Evolutionary conservation across 2,797 vertebrate genomes (phyloP), one percentile per base, ranked within the genome.

Genomic region (Gymnoscopelus braueri): DNA sequence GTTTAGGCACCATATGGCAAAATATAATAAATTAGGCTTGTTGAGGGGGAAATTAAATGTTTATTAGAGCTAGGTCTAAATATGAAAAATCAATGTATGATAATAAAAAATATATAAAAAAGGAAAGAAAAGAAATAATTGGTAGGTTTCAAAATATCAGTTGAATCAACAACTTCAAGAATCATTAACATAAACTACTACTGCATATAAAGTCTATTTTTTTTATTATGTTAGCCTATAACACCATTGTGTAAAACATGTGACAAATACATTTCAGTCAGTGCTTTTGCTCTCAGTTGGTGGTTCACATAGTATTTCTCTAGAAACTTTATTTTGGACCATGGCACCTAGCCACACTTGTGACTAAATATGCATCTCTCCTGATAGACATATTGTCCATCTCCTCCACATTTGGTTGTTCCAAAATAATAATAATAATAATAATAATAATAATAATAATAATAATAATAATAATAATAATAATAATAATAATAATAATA

Each of bases 321-420:
- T 19, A 19, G n/a, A 19, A 19, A 19, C 24, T 68, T 73, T 19
- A 48, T 55, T 75, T 58, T 39, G 81, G 59, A 65, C 83, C 76
- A 60, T 68, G 24, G 0, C 48, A 52, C 68, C 69, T 59, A 58
- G 10, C 50, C 24, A 35, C 44, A 13, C 39, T 5, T 54, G 9
- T 49, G 57, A 78, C 60, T 51, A 73, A 74, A 72, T 44, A 9
- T 44, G 10, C 9, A 8, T 9, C 39, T 49, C 74, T 63, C 3
- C 55, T 35, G 75, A 58, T 51, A 1, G 5, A 57, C 3, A 44
- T 55, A 9, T 75, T 13, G 10, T 29, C 55, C 26, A 57, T n/a
- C 82, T 73, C 49, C 35, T 72, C 49, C 56, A 50, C 60, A 50
- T 59, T 47, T 35, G 51, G 69, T 52, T 0, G 1, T 67, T 52